A percentile compares a stretch with the other conserved stretches of the same genome.
These are phyloP conservation scores for Apostichopus leukothele DNA, from an alignment of 53 echinoderm and acorn worm genomes.

Conservation along the genomic window DNA sequence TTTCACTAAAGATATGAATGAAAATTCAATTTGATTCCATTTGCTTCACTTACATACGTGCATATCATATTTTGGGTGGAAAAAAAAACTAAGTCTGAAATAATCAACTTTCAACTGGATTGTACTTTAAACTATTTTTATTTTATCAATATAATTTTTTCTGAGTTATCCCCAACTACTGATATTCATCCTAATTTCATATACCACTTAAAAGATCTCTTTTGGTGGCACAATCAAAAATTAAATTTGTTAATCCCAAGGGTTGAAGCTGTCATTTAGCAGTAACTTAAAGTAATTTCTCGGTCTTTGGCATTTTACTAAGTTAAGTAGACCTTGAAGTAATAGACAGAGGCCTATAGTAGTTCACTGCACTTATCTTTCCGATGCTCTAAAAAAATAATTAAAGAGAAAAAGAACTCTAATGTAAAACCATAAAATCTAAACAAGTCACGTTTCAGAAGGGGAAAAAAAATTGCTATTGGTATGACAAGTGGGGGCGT, in stretches of 20 bases:
- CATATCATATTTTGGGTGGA: no score
- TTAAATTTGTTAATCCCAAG: constrained; percentile 35
- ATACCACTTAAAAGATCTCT: not conserved
- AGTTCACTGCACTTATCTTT: constrained; percentile 13
- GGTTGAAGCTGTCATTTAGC: constrained; percentile 27
- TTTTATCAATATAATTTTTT: not conserved
- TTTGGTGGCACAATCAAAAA: constrained; percentile 35
- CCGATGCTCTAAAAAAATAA: not conserved
- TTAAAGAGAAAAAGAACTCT: no score
- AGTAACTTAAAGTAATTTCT: constrained; percentile 3
- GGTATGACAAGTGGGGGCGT: no score
- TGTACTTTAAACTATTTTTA: not conserved
- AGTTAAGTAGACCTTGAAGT: constrained; percentile 18
- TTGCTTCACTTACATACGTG: no score
- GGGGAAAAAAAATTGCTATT: no score
- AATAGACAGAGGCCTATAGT: not conserved
- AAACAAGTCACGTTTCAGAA: no score
- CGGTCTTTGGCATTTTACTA: not conserved
- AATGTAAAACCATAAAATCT: no score
- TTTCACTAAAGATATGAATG: no score
- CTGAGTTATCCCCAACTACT: not conserved
- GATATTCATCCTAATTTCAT: constrained; percentile 11
- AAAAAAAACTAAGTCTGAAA: not conserved
- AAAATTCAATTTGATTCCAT: no score
- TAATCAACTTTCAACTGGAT: not conserved